Conservation (phyloP, 2,113 vertebrate species). For the Centropus bengalensis region DNA sequence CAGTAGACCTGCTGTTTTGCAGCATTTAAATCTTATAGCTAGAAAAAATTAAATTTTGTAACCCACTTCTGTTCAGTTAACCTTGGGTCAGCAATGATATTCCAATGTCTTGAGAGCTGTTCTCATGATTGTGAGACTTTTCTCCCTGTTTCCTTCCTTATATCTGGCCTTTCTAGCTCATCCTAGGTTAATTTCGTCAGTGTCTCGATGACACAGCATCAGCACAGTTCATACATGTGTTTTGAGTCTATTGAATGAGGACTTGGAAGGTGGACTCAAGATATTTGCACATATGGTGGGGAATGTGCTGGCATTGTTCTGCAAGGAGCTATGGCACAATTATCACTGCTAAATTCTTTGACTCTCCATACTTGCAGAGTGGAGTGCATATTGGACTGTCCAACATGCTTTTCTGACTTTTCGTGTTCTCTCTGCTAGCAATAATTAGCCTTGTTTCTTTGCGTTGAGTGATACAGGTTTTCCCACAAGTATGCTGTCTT, state of each 20-base stretch:
- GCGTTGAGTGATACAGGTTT: neutral
- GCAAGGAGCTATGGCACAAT: neutral
- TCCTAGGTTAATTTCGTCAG: neutral
- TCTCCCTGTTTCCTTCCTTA: neutral
- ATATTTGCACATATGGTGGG: neutral
- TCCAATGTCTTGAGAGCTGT: neutral
- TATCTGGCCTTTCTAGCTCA: neutral
- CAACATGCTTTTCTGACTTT: neutral
- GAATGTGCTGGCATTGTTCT: neutral
- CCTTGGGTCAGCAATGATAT: accelerated
- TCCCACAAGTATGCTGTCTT: neutral
- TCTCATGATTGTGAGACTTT: neutral
- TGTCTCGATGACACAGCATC: neutral
- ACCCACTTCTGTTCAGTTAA: neutral
- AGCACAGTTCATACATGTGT: neutral
- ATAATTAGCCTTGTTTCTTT: neutral
- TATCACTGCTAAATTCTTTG: neutral
- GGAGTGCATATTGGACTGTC: neutral
- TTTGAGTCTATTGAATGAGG: neutral
- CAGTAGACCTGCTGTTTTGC: neutral
- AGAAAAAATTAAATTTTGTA: neutral
- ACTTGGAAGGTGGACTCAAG: neutral
- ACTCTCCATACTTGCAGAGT: neutral
- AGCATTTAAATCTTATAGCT: neutral
- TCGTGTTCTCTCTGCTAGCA: neutral